Conservation (phyloP, 2,888 invertebrate genomes). For the Polyommatus iphigenia region DNA sequence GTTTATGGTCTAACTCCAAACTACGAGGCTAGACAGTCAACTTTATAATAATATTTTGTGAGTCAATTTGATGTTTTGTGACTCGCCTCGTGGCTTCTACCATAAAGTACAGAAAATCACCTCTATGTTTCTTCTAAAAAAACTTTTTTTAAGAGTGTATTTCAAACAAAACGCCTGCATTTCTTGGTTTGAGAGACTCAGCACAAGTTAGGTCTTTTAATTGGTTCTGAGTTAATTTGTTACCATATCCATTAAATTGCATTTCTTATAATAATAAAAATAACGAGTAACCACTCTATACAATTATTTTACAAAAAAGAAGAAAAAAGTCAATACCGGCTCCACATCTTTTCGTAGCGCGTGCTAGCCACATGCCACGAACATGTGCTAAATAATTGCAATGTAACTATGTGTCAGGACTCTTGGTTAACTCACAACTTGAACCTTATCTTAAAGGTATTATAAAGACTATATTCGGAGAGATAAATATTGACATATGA, state of each 20-base stretch:
- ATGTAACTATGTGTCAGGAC: constrained; percentile 31
- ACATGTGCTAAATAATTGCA: constrained; percentile 51
- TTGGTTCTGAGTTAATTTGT: background rate
- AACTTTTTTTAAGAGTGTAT: too few species aligned
- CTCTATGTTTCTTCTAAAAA: too few species aligned
- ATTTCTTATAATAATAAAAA: background rate
- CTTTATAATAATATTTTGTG: too few species aligned
- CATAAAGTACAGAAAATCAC: too few species aligned
- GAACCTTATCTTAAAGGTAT: constrained; percentile 29
- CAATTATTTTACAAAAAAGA: background rate
- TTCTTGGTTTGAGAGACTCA: too few species aligned
- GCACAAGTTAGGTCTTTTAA: too few species aligned
- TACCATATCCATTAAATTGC: background rate
- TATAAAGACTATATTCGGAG: background rate
- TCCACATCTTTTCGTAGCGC: constrained; percentile 47
- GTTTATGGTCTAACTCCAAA: too few species aligned
- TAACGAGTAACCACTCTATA: background rate
- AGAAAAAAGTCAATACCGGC: constrained; percentile 28
- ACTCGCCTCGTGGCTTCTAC: too few species aligned
- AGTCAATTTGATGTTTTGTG: too few species aligned
- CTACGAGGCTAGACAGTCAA: too few species aligned
- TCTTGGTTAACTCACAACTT: background rate
- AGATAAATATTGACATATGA: background rate
- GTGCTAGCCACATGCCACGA: constrained; percentile 55
- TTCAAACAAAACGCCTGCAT: too few species aligned